Evolutionary conservation across 2,113 vertebrate species (phyloP).

Genomic region (Xyliphius kryptos): DNA sequence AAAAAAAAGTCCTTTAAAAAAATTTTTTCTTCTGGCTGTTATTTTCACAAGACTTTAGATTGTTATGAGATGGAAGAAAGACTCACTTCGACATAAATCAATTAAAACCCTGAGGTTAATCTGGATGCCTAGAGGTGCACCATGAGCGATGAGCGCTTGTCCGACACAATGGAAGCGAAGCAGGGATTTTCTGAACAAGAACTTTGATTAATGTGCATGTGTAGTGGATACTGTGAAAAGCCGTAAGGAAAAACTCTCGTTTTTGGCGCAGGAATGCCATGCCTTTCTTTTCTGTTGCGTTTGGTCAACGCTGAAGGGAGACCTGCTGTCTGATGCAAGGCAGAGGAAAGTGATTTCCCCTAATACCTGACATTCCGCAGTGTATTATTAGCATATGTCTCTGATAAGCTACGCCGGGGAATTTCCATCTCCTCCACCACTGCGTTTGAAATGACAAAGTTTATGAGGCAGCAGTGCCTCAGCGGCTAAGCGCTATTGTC

Average conservation of each 20-base stretch:
- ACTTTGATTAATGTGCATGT: constrained; percentile 22
- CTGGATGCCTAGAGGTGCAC: constrained; percentile 15
- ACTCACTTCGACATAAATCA: constrained; percentile 35
- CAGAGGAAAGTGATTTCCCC: constrained; percentile 6
- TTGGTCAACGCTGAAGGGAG: constrained; percentile 3
- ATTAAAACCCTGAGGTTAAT: constrained; percentile 17
- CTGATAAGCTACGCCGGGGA: neutral
- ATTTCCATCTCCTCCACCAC: neutral
- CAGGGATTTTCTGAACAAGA: neutral
- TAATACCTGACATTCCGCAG: neutral
- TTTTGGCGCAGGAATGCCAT: constrained; percentile 1
- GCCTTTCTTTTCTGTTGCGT: constrained; percentile 1
- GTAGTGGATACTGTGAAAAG: constrained; percentile 1
- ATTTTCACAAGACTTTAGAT: constrained; percentile 26
- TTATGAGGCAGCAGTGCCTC: neutral
- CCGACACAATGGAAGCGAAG: constrained; percentile 17
- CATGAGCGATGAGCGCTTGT: constrained; percentile 4
- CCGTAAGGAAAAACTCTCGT: neutral
- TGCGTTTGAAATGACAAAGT: neutral
- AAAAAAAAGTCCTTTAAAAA: constrained; percentile 14
- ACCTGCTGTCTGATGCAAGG: constrained; percentile 11
- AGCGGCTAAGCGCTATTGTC: neutral
- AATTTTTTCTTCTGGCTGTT: constrained; percentile 1
- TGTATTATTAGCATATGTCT: constrained; percentile 4
- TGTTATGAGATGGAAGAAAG: constrained; percentile 17